Evolutionary conservation across 2,888 invertebrate genomes (phyloP).

Genomic region (Macrostomum cliftonense): DNA sequence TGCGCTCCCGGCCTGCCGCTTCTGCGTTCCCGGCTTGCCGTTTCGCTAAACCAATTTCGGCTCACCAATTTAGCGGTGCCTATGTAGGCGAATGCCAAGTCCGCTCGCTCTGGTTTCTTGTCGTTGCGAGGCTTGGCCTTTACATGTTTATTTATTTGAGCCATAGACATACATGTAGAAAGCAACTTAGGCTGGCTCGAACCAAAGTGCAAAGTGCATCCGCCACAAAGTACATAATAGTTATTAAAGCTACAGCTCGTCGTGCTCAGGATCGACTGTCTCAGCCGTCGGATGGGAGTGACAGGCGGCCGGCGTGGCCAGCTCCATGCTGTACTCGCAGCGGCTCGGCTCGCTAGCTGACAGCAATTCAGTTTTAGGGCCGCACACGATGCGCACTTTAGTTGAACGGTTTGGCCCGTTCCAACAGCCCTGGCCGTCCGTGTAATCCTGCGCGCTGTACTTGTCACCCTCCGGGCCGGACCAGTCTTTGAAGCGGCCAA

Average conservation of each 20-base stretch:
- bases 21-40: too few species aligned
- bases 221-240: too few species aligned
- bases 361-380: slow-evolving; percentile 59
- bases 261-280: slow-evolving; percentile 13
- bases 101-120: too few species aligned
- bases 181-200: too few species aligned
- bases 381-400: slow-evolving; percentile 54
- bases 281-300: slow-evolving; percentile 12
- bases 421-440: slow-evolving; percentile 82
- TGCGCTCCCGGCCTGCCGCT: too few species aligned
- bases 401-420: slow-evolving; percentile 84
- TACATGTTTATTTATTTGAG: too few species aligned
- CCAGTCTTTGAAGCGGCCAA: slow-evolving; percentile 48
- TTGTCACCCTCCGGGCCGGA: slow-evolving; percentile 52
- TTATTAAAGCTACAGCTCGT: slow-evolving; percentile 15
- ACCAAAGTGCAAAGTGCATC: too few species aligned
- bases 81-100: too few species aligned
- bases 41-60: too few species aligned
- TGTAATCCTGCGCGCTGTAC: slow-evolving; percentile 66
- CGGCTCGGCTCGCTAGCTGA: slow-evolving; percentile 77
- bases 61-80: too few species aligned
- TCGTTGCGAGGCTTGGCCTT: too few species aligned
- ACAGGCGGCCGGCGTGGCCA: slow-evolving; percentile 76
- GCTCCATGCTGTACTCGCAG: slow-evolving; percentile 81
- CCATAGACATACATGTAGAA: too few species aligned